Evolutionary conservation across 2,797 vertebrate species (phyloP), one percentile per base, ranked within the genome.

Genomic region (Melanotaenia boesemani): DNA sequence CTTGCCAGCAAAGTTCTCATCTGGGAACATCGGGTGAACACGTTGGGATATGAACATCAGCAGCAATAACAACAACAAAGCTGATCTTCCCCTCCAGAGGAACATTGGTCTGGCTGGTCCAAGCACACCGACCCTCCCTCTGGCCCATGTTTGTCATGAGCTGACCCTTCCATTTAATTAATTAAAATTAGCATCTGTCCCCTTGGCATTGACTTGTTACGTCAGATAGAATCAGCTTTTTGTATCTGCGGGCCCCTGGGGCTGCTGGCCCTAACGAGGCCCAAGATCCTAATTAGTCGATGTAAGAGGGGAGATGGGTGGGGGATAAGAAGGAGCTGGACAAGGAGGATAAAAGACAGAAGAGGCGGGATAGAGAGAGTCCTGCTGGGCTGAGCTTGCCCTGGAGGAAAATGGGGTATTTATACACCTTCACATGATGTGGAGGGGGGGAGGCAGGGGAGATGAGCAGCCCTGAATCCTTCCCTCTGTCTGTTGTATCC

Each of bases 101-200:
- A 79, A 22, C 67, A 1, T 63, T 63, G 80, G 70, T 78, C 81
- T 76, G 81, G 76, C 66, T 85, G 83, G 88, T 89, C 81, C 66
- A 22, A 76, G 62, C 75, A 24, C 73, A 70, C 55, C 79, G 68
- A 80, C 81, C 85, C 82, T 72, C 91, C 90, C 87, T 85, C 77
- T 79, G 86, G 86, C 89, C 83, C 79, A 80, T 74, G 82, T 93
- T 94, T 93, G 92, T 94, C 91, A 90, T 68, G 78, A 89, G 86
- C 91, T 93, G 93, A 93, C 93, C 93, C 92, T 93, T 92, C 89
- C 87, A 79, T 95, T 94, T 92, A 93, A 92, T 95, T 95, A 95
- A 95, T 95, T 95, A 94, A 95, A 95, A 95, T 95, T 94, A 95
- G 92, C 93, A 94, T 93, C 91, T 81, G 84, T 94, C 94, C 94